phyloP scores from a whole-genome alignment of 2,888 invertebrate species.

The Nezara viridula region DNA sequence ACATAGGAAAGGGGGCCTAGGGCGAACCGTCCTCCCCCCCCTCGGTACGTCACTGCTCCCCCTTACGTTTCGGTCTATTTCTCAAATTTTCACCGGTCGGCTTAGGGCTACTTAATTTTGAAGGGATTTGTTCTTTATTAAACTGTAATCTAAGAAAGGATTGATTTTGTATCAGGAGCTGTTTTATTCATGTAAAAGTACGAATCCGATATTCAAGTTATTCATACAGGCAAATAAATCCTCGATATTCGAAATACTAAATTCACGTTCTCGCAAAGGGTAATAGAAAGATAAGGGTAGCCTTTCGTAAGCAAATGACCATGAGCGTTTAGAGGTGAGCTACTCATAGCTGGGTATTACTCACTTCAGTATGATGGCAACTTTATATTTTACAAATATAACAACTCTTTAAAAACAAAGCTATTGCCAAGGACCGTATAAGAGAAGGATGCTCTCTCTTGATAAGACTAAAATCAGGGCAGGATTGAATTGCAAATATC shows the following conservation, averaged over 20 bases:
- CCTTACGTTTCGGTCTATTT: no score
- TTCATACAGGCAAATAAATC: no score
- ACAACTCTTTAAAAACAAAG: background rate
- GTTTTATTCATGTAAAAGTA: no score
- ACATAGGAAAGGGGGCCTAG: no score
- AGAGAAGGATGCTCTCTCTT: background rate
- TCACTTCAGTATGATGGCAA: background rate
- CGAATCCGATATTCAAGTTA: no score
- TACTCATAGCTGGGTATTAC: background rate
- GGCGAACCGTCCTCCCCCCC: no score
- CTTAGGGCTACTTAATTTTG: no score
- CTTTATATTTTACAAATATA: background rate
- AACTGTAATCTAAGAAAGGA: no score
- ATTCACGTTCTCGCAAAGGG: background rate
- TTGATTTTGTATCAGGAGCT: no score
- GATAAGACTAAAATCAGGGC: constrained; percentile 1
- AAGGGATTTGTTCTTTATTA: no score
- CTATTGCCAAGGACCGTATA: background rate
- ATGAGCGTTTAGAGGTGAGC: background rate
- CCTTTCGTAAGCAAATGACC: background rate
- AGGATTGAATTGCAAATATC: constrained; percentile 1
- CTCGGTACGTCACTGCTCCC: no score
- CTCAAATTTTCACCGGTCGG: no score
- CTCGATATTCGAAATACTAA: background rate
- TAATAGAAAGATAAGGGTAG: background rate